These are phyloP conservation scores for Beaufortia kweichowensis DNA, from an alignment of 2,113 vertebrate species.

Conservation along the genomic window DNA sequence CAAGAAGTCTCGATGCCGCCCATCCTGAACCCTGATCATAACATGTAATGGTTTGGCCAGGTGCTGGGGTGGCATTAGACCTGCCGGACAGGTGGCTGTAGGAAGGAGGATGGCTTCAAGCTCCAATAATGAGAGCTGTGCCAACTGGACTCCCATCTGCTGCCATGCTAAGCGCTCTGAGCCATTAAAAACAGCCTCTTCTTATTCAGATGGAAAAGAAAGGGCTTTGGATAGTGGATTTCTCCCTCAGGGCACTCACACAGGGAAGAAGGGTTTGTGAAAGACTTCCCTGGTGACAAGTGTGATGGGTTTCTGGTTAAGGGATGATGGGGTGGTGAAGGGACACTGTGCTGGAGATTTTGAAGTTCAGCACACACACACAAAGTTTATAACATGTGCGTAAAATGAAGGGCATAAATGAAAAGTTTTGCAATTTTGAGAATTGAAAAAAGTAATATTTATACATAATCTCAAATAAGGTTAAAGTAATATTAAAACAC, in stretches of 20 bases:
- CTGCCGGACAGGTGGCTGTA: conserved; percentile 72
- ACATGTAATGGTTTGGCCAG: conserved; percentile 69
- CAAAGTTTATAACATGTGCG: background rate
- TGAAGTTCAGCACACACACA: background rate
- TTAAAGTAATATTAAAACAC: too few relatives aligned
- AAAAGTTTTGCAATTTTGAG: background rate
- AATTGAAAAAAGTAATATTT: too few relatives aligned
- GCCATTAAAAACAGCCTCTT: conserved; percentile 68
- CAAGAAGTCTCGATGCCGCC: conserved; percentile 63
- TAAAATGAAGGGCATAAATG: background rate
- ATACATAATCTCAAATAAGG: too few relatives aligned
- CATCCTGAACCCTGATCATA: conserved; percentile 70
- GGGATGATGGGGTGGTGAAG: conserved; percentile 24
- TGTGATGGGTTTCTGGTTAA: conserved; percentile 9
- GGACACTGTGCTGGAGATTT: background rate
- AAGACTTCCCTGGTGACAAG: conserved; percentile 26
- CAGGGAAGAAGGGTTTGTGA: conserved; percentile 39
- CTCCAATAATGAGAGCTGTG: conserved; percentile 69
- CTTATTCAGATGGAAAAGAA: conserved; percentile 63
- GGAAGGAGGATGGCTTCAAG: conserved; percentile 64
- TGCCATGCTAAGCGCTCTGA: conserved; percentile 68
- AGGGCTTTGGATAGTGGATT: conserved; percentile 42
- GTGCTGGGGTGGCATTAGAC: conserved; percentile 72
- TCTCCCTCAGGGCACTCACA: conserved; percentile 32
- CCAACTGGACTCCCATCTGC: conserved; percentile 75